Evolutionary conservation across 2,888 invertebrate species (phyloP), one percentile per base, ranked within the genome.

Genomic region (Phlogophora meticulosa): DNA sequence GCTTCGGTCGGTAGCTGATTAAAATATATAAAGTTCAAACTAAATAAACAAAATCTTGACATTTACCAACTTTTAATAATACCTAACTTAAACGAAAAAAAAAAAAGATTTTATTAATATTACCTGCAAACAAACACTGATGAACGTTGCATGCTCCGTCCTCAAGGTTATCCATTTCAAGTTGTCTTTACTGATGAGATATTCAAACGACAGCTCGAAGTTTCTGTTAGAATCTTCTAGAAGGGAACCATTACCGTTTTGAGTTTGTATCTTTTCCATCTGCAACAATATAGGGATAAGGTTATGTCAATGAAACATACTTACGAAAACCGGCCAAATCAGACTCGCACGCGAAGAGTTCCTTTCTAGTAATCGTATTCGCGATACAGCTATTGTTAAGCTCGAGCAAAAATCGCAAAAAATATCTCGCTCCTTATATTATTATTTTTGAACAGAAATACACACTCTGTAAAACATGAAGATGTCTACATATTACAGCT

Each of bases 131-230:
- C 99, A 99, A 64, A 99, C 98, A 36, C 99, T 99, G 96, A 99
- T 98, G 73, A 99, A 96, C 90, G 99, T 99, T 1, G 99, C 98
- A 93, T 98, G 98, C 78, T 98, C 97, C 81, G 98, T 99, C 61
- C 97, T 96, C 81, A 99, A 96, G 24, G 98, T 98, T 75, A 99
- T 97, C 99, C 99, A 99, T 88, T 98, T 97, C 70, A 99, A 96
- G 77, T 98, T 97, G 89, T 99, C 98, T 93, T 98, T 98, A 34
- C 98, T 97, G 95, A 99, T 97, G 67, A 99, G 96, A 96, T 99
- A 99, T 93, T 99, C 99, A 92, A 99, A 99, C 0, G 99, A 98
- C 61, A 99, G 93, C 92, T 99, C 99, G 80, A 98, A 95, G 87
- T 96, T 96, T 78, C 96, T 95, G 72, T 87, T 93, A 13, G 92